A percentile compares a stretch with the other conserved stretches of the same genome.
Evolutionary conservation across 2,113 vertebrate genomes (phyloP).

Genomic region (Petaurus breviceps): DNA sequence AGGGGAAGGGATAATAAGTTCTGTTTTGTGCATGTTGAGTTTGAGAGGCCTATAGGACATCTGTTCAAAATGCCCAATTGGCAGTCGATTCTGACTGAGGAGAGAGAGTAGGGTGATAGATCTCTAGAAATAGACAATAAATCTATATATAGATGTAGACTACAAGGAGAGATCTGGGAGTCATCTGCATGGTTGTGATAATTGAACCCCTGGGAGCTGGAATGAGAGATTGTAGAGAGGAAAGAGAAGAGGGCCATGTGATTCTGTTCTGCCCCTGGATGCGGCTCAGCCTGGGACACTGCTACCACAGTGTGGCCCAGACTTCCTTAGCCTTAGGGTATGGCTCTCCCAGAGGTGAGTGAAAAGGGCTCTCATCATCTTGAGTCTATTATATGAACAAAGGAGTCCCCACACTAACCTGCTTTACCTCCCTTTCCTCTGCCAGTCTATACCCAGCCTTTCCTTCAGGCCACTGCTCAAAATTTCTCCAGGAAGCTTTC

Average conservation of each 20-base stretch:
- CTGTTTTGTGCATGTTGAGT: neutral
- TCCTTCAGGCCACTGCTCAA: neutral
- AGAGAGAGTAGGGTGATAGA: neutral
- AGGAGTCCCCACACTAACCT: neutral
- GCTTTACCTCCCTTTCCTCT: neutral
- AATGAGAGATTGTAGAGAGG: neutral
- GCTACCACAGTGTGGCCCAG: neutral
- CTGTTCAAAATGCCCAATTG: neutral
- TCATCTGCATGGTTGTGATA: neutral
- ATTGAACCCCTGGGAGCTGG: neutral
- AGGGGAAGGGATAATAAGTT: neutral
- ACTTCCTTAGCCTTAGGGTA: neutral
- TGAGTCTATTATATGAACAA: neutral
- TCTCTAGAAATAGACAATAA: neutral
- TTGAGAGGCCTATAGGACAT: neutral
- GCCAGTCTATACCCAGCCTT: neutral
- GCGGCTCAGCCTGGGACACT: neutral
- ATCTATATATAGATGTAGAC: neutral
- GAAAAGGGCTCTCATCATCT: neutral
- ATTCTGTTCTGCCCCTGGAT: neutral
- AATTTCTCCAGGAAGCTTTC: neutral
- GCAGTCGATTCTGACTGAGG: neutral
- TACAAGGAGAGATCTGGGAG: neutral
- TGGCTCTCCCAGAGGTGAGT: neutral
- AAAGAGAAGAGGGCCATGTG: neutral